phyloP scores from a whole-genome alignment of 2,797 vertebrate genomes.

The Atherinosoma microstoma region DNA sequence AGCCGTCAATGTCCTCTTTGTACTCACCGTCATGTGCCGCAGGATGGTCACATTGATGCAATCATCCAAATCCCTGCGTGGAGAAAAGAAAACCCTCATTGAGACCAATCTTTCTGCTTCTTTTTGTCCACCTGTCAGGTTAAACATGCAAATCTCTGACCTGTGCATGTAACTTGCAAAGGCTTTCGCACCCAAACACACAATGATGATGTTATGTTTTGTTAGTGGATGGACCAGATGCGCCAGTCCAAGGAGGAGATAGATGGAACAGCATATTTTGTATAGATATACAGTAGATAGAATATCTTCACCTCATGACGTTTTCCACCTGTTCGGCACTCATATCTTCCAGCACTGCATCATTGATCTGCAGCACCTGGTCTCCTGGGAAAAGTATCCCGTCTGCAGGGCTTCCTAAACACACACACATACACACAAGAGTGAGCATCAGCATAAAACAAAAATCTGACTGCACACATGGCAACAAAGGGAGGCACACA shows the following conservation, averaged over 20 bases:
- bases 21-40: constrained; percentile 88
- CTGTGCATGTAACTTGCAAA: constrained; percentile 54
- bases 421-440: constrained; percentile 47
- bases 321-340: constrained; percentile 85
- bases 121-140: constrained; percentile 53
- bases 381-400: constrained; percentile 88
- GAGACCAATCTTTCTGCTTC: constrained; percentile 36
- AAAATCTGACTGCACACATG: constrained; percentile 41
- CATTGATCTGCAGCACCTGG: constrained; percentile 92
- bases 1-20: constrained; percentile 50
- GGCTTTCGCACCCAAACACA: constrained; percentile 25
- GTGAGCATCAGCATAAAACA: constrained; percentile 46
- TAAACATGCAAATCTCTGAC: constrained; percentile 53
- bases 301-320: constrained; percentile 86
- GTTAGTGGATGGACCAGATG: constrained; percentile 25
- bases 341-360: constrained; percentile 82
- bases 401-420: constrained; percentile 84
- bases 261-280: background rate
- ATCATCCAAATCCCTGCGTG: constrained; percentile 88
- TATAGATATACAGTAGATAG: background rate
- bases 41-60: constrained; percentile 90
- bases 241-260: constrained; percentile 3
- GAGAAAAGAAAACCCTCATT: constrained; percentile 40
- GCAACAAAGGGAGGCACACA: constrained; percentile 33
- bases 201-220: background rate